Percentiles rank a stretch among this genome's conserved stretches.
phyloP scores from a whole-genome alignment of 2,113 vertebrate species.

The Suncus etruscus region DNA sequence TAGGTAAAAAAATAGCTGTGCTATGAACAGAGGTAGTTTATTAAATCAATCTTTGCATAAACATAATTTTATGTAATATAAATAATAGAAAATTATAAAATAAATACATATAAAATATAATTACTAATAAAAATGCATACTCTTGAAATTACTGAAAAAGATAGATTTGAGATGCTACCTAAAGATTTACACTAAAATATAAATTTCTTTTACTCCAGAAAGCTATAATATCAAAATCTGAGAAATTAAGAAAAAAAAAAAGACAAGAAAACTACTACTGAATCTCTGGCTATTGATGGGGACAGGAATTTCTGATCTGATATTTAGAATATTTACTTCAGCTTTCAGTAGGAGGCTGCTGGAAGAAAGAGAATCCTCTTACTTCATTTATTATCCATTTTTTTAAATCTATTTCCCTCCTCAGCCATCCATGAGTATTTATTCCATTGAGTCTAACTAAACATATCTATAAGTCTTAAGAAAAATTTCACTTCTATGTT shows the following conservation, averaged over 20 bases:
- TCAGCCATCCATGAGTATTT: slow-evolving; percentile 7
- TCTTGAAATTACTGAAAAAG: slow-evolving; percentile 34
- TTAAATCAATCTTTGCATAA: neutral
- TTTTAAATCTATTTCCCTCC: neutral
- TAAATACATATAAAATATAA: neutral
- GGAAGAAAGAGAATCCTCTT: neutral
- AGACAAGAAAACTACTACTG: neutral
- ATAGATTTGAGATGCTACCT: neutral
- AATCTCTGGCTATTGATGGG: neutral
- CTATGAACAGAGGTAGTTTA: neutral
- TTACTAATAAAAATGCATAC: slow-evolving; percentile 3
- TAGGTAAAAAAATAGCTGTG: slow-evolving; percentile 23
- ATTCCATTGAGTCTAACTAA: slow-evolving; percentile 6
- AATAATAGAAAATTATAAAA: neutral
- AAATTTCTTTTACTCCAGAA: slow-evolving; percentile 27
- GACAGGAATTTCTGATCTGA: neutral
- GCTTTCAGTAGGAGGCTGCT: neutral
- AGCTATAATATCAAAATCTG: neutral
- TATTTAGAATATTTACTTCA: neutral
- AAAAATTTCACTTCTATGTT: neutral
- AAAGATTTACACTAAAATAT: slow-evolving; percentile 29
- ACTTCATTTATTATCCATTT: neutral
- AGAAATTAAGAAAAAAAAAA: neutral
- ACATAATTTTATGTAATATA: neutral
- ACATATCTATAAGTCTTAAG: neutral